phyloP scores from a whole-genome alignment of 2,113 vertebrate species.

The Ictalurus punctatus region DNA sequence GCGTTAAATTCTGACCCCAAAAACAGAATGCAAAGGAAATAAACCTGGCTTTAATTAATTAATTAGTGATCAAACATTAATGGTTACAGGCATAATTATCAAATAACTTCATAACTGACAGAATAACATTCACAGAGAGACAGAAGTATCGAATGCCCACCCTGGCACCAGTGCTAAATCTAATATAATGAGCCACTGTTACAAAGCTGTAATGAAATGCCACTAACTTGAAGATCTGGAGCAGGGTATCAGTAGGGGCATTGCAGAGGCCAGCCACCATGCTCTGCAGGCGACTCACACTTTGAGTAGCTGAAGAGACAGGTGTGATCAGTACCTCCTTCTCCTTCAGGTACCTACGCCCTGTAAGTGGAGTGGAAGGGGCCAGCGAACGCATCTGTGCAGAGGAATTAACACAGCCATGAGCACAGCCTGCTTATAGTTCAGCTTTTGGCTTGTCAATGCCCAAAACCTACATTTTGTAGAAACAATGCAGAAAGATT shows the following conservation, averaged over 20 bases:
- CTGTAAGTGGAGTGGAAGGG: slow-evolving; percentile 94
- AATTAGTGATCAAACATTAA: background rate
- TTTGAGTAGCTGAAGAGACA: slow-evolving; percentile 93
- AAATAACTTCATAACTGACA: background rate
- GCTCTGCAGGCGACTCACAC: slow-evolving; percentile 87
- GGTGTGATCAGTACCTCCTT: slow-evolving; percentile 89
- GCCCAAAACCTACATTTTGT: background rate
- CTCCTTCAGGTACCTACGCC: slow-evolving; percentile 89
- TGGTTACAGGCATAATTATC: background rate
- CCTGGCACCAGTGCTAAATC: background rate
- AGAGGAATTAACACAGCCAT: background rate
- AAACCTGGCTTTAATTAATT: background rate
- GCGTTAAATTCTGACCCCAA: too few species aligned
- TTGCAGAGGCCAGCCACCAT: slow-evolving; percentile 86
- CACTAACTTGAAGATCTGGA: slow-evolving; percentile 82
- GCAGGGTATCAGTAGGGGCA: slow-evolving; percentile 83
- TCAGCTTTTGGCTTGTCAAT: background rate
- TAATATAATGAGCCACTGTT: background rate
- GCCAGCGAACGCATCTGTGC: slow-evolving; percentile 82
- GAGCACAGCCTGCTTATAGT: background rate
- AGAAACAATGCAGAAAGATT: background rate
- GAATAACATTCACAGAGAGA: background rate
- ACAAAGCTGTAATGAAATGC: background rate
- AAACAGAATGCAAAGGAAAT: background rate
- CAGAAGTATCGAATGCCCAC: background rate